Conservation (phyloP, 2,797 vertebrate species). For the Psittacula derbiana region DNA sequence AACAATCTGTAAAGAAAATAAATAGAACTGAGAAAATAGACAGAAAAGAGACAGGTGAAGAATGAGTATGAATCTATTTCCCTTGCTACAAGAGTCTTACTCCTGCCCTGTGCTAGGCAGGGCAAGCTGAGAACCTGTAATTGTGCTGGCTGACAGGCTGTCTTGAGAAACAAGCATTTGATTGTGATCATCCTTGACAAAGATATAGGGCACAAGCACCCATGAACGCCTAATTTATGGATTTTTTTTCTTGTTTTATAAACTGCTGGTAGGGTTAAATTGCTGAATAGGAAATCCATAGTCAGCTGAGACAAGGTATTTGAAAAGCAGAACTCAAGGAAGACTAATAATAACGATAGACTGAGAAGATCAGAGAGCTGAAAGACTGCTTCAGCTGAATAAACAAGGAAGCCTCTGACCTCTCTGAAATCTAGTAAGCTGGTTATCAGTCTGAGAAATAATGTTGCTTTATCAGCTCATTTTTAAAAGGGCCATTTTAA, state of each 20-base stretch:
- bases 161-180: constrained; percentile 64
- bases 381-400: constrained; percentile 36
- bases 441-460: neutral
- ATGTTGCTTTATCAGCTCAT: neutral
- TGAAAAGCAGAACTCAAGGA: constrained; percentile 45
- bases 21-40: neutral
- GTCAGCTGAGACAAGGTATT: constrained; percentile 49
- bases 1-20: neutral
- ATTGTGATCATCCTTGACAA: constrained; percentile 71
- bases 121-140: constrained; percentile 51
- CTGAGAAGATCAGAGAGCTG: constrained; percentile 45
- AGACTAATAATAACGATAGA: constrained; percentile 26
- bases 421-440: constrained; percentile 4
- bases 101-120: constrained; percentile 1
- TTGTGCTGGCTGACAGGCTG: constrained; percentile 57
- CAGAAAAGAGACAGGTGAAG: neutral
- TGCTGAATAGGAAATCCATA: constrained; percentile 58
- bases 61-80: neutral
- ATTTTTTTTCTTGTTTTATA: constrained; percentile 67
- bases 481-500: constrained; percentile 16
- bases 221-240: constrained; percentile 60
- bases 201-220: constrained; percentile 62
- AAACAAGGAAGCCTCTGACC: constrained; percentile 48
- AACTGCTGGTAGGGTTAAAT: constrained; percentile 59
- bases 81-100: neutral